Evolutionary conservation across 2,113 vertebrate genomes (phyloP).

Genomic region (Pterocles gutturalis): DNA sequence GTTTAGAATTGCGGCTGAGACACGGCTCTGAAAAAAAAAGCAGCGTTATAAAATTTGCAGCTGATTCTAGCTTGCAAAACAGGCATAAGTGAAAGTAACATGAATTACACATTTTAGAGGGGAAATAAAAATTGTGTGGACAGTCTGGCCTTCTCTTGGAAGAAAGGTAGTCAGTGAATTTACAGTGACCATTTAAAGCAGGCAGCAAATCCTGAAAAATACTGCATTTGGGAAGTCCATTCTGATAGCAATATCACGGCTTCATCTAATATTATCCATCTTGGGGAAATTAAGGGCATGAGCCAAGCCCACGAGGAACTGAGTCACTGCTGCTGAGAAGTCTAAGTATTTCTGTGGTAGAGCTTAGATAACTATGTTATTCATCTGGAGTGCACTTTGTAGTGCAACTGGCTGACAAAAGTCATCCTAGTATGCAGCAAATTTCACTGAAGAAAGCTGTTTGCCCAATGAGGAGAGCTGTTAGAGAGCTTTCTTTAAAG

Average conservation of each 20-base stretch:
- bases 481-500: background rate
- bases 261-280: background rate
- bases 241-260: background rate
- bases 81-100: background rate
- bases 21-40: background rate
- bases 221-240: rapidly evolving
- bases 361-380: background rate
- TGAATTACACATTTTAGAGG: background rate
- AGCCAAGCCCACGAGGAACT: background rate
- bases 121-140: background rate
- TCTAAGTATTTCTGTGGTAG: background rate
- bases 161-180: background rate
- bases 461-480: background rate
- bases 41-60: background rate
- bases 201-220: background rate
- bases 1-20: background rate
- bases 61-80: background rate
- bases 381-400: background rate
- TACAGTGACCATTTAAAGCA: background rate
- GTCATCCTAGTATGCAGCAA: background rate
- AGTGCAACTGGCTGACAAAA: background rate
- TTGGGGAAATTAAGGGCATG: background rate
- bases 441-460: background rate
- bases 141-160: background rate
- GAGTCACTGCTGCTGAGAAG: background rate